Percentiles rank a stretch among this genome's conserved stretches.
phyloP scores from a whole-genome alignment of 64 coral and sea anemone species.

The Trachythela sp. region DNA sequence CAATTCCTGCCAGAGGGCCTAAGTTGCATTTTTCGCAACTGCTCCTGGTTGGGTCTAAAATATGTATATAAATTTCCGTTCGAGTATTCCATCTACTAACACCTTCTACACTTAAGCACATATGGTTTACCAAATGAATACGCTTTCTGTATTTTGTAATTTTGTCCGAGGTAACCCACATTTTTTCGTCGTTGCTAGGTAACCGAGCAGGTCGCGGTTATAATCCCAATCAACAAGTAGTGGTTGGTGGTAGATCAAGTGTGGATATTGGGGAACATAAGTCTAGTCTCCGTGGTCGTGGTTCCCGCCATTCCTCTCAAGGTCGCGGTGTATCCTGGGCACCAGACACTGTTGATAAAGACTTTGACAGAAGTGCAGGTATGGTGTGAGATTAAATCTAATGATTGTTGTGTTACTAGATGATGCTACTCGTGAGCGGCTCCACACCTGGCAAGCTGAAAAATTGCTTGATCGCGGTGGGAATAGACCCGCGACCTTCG shows the following conservation, averaged over 20 bases:
- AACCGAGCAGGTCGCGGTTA: slow-evolving; percentile 97
- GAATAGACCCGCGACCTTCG: no score
- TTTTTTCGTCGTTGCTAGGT: slow-evolving; percentile 49
- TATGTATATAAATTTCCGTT: no score
- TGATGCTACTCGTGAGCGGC: no score
- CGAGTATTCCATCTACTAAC: no score
- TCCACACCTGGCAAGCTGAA: no score
- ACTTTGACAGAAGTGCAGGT: slow-evolving; percentile 71
- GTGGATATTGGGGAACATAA: slow-evolving; percentile 66
- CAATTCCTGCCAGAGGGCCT: no score
- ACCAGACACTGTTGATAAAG: slow-evolving; percentile 83
- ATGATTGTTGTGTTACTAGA: no score
- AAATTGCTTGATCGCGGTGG: no score
- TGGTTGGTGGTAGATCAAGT: slow-evolving; percentile 85
- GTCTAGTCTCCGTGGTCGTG: slow-evolving; percentile 59
- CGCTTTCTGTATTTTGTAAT: background rate
- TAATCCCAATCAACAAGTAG: slow-evolving; percentile 67
- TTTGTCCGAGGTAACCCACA: background rate
- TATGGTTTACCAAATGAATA: no score
- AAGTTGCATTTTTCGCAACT: no score
- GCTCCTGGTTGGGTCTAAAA: no score
- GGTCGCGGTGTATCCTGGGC: slow-evolving; percentile 46
- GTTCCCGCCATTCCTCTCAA: background rate
- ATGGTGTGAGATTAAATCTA: background rate
- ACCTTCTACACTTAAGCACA: no score